Evolutionary conservation across 1,140 invertebrate species (phyloP).

Genomic region (Mesaphorura yosii): DNA sequence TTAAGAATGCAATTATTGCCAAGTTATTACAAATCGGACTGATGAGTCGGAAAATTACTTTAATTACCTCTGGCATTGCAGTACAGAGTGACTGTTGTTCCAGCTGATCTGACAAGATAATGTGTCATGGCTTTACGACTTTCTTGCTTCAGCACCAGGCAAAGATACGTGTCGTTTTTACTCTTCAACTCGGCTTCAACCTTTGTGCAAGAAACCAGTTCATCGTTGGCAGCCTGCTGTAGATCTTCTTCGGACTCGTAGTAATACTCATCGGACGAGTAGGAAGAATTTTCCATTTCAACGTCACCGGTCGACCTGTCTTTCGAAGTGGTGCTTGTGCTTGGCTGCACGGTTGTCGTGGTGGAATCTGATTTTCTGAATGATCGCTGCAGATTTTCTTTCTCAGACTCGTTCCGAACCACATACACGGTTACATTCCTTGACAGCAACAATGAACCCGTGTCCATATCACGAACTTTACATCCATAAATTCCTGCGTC

Average conservation of each 20-base stretch:
- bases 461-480: not conserved
- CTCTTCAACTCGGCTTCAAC: not conserved
- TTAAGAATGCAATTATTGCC: not conserved
- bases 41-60: not conserved
- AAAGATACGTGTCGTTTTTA: slow-evolving; percentile 12
- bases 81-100: slow-evolving; percentile 16
- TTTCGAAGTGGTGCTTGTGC: not conserved
- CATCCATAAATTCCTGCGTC: slow-evolving; percentile 15
- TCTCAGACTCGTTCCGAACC: not conserved
- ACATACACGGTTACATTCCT: not conserved
- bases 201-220: not conserved
- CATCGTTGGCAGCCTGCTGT: not conserved
- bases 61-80: slow-evolving; percentile 24
- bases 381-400: too few relatives aligned
- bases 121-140: too few relatives aligned
- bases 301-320: not conserved
- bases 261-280: not conserved
- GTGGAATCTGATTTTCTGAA: not conserved
- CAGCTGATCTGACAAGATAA: slow-evolving; percentile 17
- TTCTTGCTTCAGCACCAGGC: slow-evolving; percentile 24
- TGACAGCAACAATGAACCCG: not conserved
- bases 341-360: not conserved
- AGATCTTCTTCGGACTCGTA: slow-evolving; percentile 8
- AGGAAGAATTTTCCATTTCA: not conserved
- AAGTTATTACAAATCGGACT: not conserved